Conservation (phyloP, 2,888 invertebrate genomes). For the Diadegma fenestrale region DNA sequence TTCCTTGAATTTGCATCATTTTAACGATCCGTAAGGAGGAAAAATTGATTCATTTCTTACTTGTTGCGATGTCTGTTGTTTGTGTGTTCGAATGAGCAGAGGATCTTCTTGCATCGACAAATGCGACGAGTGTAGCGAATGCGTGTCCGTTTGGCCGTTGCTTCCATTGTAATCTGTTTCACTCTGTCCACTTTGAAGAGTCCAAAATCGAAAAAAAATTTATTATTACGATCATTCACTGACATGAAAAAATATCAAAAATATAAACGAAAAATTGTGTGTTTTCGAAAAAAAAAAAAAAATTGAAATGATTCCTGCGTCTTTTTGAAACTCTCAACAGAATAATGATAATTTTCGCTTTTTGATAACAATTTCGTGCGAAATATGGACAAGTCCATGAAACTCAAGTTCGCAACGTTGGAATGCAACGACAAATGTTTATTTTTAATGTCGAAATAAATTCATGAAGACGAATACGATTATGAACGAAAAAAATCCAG, state of each 20-base stretch:
- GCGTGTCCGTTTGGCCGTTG: constrained; percentile 88
- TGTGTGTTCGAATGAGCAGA: constrained; percentile 88
- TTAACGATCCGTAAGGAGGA: not conserved
- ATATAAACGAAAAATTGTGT: too few relatives aligned
- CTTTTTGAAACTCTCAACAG: too few relatives aligned
- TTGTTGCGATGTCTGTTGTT: constrained; percentile 89
- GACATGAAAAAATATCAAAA: not conserved
- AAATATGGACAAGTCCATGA: too few relatives aligned
- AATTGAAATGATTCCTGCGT: too few relatives aligned
- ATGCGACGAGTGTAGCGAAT: constrained; percentile 87
- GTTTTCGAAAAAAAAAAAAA: too few relatives aligned
- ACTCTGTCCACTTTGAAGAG: constrained; percentile 84
- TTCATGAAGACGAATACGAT: too few relatives aligned
- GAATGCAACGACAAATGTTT: too few relatives aligned
- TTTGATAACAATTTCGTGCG: too few relatives aligned
- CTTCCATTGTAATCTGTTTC: constrained; percentile 86
- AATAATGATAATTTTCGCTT: too few relatives aligned
- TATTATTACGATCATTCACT: not conserved
- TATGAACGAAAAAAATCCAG: too few relatives aligned
- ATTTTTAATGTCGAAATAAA: too few relatives aligned
- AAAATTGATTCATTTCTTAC: constrained; percentile 77
- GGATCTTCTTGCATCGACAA: constrained; percentile 85
- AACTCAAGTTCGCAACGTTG: too few relatives aligned
- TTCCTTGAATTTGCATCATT: not conserved
- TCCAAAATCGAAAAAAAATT: constrained; percentile 65